Evolutionary conservation across 2,797 vertebrate species (phyloP), one percentile per base, ranked within the genome.

Genomic region (Nothura maculosa): DNA sequence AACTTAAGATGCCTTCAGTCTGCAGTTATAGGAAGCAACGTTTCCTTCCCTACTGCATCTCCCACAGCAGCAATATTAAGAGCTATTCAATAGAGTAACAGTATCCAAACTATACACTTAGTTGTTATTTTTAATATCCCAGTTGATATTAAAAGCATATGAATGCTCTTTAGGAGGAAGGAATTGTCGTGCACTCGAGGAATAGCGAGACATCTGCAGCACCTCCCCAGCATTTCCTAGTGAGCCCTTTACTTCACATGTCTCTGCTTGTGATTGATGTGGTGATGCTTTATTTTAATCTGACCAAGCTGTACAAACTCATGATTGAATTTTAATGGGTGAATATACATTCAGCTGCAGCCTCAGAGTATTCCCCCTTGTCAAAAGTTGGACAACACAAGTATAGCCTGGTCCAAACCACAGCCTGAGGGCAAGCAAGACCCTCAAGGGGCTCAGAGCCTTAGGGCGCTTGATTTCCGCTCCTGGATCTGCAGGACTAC

Each of bases 111-210:
- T 78, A 28, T 25, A 76, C 47, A 57, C 74, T 94, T 85, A 27
- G 67, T 91, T 87, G 66, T 54, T 77, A 62, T 92, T 94, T 96
- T 90, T 32, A 90, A 95, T 74, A 72, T 90, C 61, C 68, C 3
- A 4, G 81, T 89, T 93, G 95, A 94, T 96, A 92, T 70, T 91
- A 93, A 96, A 95, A 95, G 86, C 93, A 88, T 92, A 93, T 74
- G 61, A 75, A 69, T 87, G 62, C 70, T 84, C 52, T 91, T 92
- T 91, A 84, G 80, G 61, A 75, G 42, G 21, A 4, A 93, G n/a
- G 30, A 95, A 95, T 81, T 60, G 85, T 91, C 83, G 84, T 92
- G 82, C 80, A 68, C 57, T 79, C 89, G 66, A 95, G 77, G 89
- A 91, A 89, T 27, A 77, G 70, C 0, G 0, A 84, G 60, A 62